Percentiles rank a stretch among this genome's conserved stretches.
phyloP scores from a whole-genome alignment of 1,140 invertebrate genomes.

The Branchinecta lindahli region DNA sequence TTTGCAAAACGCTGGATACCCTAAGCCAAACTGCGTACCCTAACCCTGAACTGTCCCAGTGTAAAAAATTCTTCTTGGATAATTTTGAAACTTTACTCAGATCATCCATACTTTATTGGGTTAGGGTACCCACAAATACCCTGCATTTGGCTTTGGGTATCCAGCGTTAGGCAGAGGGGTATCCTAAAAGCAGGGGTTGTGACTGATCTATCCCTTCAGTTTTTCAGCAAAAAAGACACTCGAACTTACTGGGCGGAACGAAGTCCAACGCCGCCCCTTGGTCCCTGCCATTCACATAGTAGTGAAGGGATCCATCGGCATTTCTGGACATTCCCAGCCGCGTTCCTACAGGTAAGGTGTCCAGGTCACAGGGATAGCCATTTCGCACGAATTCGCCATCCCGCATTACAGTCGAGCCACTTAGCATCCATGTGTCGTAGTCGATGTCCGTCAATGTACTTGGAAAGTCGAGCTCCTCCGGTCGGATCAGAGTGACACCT shows the following conservation, averaged over 20 bases:
- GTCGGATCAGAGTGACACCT: slow-evolving; percentile 67
- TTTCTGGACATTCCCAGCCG: slow-evolving; percentile 76
- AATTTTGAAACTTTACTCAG: too few species aligned
- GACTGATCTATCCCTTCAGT: too few species aligned
- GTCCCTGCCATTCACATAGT: slow-evolving; percentile 76
- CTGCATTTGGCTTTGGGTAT: too few species aligned
- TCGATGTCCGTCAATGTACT: slow-evolving; percentile 81
- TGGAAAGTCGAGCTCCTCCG: slow-evolving; percentile 70
- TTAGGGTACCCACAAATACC: too few species aligned
- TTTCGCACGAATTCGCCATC: slow-evolving; percentile 65
- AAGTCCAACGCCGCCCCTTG: slow-evolving; percentile 71
- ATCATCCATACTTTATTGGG: too few species aligned
- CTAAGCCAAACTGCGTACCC: too few species aligned
- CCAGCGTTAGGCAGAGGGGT: too few species aligned
- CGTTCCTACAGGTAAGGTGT: slow-evolving; percentile 53
- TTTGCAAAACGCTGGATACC: too few species aligned
- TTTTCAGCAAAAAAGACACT: too few species aligned
- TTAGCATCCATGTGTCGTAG: slow-evolving; percentile 81
- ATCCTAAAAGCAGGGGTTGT: too few species aligned
- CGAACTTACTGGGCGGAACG: slow-evolving; percentile 44
- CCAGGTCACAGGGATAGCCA: slow-evolving; percentile 67
- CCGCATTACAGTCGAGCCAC: slow-evolving; percentile 49
- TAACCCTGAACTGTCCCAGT: too few species aligned
- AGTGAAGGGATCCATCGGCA: slow-evolving; percentile 66
- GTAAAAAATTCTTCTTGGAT: too few species aligned